Evolutionary conservation across 2,888 invertebrate species (phyloP).

Genomic region (Drosophila austrosaltans): DNA sequence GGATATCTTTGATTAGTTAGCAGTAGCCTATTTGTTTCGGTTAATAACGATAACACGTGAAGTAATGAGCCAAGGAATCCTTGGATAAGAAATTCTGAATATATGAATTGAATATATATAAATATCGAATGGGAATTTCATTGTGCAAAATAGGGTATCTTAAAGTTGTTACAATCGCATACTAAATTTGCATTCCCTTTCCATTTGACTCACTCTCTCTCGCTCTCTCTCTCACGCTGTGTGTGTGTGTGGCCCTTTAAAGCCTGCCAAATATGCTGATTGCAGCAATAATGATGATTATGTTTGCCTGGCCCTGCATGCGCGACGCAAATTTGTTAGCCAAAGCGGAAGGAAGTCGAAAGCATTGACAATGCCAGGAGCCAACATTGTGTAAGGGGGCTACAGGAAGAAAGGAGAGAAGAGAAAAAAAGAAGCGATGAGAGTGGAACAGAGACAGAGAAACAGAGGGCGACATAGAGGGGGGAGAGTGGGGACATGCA

Average conservation of each 20-base stretch:
- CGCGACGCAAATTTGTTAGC: slow-evolving; percentile 77
- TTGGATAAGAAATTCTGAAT: no score
- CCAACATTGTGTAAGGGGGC: slow-evolving; percentile 61
- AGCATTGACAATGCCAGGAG: slow-evolving; percentile 74
- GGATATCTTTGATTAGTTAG: no score
- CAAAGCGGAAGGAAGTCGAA: slow-evolving; percentile 74
- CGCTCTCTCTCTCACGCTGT: background rate
- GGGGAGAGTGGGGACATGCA: background rate
- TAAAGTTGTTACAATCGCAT: background rate
- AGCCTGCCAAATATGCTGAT: slow-evolving; percentile 76
- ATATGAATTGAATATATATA: background rate
- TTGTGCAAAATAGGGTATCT: background rate
- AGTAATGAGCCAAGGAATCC: no score
- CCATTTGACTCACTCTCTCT: background rate
- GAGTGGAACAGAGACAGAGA: background rate
- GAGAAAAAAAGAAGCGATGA: no score
- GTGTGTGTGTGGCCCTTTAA: slow-evolving; percentile 30
- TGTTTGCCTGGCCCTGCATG: slow-evolving; percentile 72
- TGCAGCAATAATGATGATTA: slow-evolving; percentile 76
- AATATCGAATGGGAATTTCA: background rate
- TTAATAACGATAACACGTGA: no score
- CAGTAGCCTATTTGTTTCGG: no score
- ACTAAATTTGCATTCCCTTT: background rate
- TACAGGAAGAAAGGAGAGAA: no score
- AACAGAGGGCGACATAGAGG: background rate